These are phyloP conservation scores for Melanotus villosus DNA, from an alignment of 2,888 invertebrate species.

Conservation along the genomic window DNA sequence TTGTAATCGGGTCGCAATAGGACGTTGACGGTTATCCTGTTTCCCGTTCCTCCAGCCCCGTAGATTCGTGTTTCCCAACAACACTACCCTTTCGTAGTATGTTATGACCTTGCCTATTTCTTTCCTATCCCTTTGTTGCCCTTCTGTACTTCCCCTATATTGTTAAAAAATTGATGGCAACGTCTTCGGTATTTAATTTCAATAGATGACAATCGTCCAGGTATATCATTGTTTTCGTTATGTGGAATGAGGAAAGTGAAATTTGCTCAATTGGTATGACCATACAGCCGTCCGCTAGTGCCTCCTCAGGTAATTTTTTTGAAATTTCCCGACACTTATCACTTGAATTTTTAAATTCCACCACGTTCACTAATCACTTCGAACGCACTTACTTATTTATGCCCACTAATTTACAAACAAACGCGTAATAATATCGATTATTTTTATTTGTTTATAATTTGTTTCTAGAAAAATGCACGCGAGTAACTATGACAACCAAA, in stretches of 20 bases:
- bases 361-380: not conserved
- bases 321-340: not conserved
- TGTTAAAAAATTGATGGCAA: conserved; percentile 29
- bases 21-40: conserved; percentile 28
- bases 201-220: conserved; percentile 40
- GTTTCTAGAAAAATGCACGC: too few relatives aligned
- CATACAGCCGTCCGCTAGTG: conserved; percentile 79
- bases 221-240: conserved; percentile 54
- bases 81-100: not conserved
- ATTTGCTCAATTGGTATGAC: conserved; percentile 91
- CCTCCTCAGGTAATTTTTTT: conserved; percentile 78
- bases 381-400: too few relatives aligned
- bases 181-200: conserved; percentile 22
- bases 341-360: not conserved
- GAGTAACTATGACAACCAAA: conserved; percentile 25
- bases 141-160: conserved; percentile 4
- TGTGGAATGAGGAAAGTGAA: conserved; percentile 83
- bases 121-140: not conserved
- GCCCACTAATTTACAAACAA: not conserved
- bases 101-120: conserved; percentile 7
- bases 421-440: not conserved
- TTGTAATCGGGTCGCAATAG: conserved; percentile 25
- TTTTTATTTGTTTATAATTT: not conserved
- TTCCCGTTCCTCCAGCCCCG: conserved; percentile 11
- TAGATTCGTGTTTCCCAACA: conserved; percentile 14